These are phyloP conservation scores for Monochamus saltuarius DNA, from an alignment of 1,140 invertebrate genomes.

Conservation along the genomic window DNA sequence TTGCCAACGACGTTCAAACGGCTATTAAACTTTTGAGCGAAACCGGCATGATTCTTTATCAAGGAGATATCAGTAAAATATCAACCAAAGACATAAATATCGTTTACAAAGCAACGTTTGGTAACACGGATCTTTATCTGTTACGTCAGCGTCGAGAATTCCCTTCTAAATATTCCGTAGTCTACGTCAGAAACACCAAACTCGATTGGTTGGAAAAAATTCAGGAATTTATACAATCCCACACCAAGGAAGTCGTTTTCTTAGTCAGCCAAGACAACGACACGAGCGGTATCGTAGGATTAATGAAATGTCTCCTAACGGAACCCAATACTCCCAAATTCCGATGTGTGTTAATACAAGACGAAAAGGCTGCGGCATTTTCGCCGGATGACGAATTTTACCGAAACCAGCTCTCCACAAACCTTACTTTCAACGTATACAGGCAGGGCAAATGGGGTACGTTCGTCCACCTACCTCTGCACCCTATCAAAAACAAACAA, in stretches of 20 bases:
- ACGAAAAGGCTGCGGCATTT: constrained; percentile 62
- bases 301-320: constrained; percentile 83
- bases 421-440: constrained; percentile 70
- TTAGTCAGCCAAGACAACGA: constrained; percentile 67
- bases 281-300: constrained; percentile 77
- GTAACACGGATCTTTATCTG: background rate
- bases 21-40: background rate
- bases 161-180: constrained; percentile 53
- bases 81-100: background rate
- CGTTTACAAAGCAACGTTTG: background rate
- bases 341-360: constrained; percentile 66
- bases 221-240: constrained; percentile 64
- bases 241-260: constrained; percentile 64
- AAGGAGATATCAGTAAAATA: background rate
- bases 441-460: constrained; percentile 64
- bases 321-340: constrained; percentile 74
- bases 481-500: constrained; percentile 26
- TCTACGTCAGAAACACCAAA: constrained; percentile 64
- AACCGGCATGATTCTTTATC: constrained; percentile 4
- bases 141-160: constrained; percentile 55
- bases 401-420: constrained; percentile 56
- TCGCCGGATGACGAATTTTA: constrained; percentile 63
- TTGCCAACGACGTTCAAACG: background rate
- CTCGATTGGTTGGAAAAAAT: constrained; percentile 80
- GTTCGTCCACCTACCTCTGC: constrained; percentile 49